Evolutionary conservation across 2,113 vertebrate genomes (phyloP), one percentile per base, ranked within the genome.

Genomic region (Albula goreensis): DNA sequence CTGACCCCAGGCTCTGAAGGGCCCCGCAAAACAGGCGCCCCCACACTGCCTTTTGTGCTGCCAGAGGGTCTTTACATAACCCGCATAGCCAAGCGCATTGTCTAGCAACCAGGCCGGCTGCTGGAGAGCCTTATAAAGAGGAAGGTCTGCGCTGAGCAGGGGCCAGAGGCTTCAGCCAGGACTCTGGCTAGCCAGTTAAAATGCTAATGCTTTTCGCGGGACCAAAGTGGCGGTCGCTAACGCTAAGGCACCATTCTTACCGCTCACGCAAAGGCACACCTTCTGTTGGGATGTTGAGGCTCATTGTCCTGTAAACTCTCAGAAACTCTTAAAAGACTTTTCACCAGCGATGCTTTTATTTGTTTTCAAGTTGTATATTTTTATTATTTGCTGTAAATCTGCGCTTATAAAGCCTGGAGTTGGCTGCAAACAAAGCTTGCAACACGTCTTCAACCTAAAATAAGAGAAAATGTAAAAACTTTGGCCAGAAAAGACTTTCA

Each of bases 51-150:
- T 93, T 95, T 96, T 96, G 94, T 95, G 92, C 78, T 90, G 91
- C 91, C 94, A 91, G 93, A 95, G 95, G 93, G 93, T 94, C 95
- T 96, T 95, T 95, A 95, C 94, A 95, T 95, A 95, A 94, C 95
- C 94, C 93, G 92, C 94, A 94, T 93, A 95, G 95, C 94, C 94
- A 95, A 93, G 92, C 93, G 89, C 93, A 94, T 94, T 94, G 95
- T 95, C 95, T 95, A 95, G 95, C 95, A 95, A 95, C 95, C 93
- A 41, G 85, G 91, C 87, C 87, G 52, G 86, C 89, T 52, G 84
- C 91, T 94, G 90, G 93, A 95, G 94, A 86, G 92, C 90, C 93
- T 93, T 92, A 92, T 94, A 94, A 94, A 94, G 91, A 89, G 89
- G 93, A 91, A 89, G 90, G 86, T 89, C 88, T 92, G 74, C 79